A percentile compares a stretch with the other conserved stretches of the same genome.
Conservation (phyloP, 2,113 vertebrate genomes). For the Nerophis lumbriciformis region DNA sequence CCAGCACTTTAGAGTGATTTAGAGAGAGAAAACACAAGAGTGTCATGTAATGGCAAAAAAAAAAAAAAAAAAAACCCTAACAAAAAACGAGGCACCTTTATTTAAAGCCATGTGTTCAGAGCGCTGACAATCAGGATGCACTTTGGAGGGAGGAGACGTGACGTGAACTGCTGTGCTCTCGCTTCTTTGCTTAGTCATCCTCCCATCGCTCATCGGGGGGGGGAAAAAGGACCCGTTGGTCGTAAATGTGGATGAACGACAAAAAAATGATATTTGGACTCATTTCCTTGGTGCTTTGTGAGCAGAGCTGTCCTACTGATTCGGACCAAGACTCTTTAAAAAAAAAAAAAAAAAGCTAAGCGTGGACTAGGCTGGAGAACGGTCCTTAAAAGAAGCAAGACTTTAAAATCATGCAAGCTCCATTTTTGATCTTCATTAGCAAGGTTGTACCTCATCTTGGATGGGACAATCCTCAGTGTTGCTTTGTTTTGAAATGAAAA, state of each 20-base stretch:
- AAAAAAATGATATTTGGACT: conserved; percentile 38
- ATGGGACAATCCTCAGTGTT: conserved; percentile 52
- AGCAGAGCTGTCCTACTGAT: conserved; percentile 47
- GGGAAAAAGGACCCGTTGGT: neutral
- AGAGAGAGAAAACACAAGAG: conserved; percentile 6
- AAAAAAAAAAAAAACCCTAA: conserved; percentile 34
- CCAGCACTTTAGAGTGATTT: conserved; percentile 72
- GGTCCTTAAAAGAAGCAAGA: conserved; percentile 15
- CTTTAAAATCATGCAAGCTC: conserved; percentile 44
- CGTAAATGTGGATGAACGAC: conserved; percentile 29
- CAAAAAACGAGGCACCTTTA: conserved; percentile 29
- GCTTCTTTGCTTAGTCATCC: conserved; percentile 60
- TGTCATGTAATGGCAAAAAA: conserved; percentile 19
- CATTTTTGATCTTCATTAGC: conserved; percentile 43
- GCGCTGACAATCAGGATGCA: conserved; percentile 77
- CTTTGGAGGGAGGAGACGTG: conserved; percentile 52
- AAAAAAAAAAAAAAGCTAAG: conserved; percentile 17
- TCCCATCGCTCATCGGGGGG: conserved; percentile 54
- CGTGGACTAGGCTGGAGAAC: conserved; percentile 23
- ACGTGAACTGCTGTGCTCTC: conserved; percentile 58
- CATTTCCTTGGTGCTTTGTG: conserved; percentile 58
- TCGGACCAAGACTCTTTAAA: conserved; percentile 20
- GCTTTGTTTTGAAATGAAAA: conserved; percentile 49
- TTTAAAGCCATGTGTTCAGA: conserved; percentile 74
- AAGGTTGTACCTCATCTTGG: conserved; percentile 48